Conservation (phyloP, 1,140 invertebrate species). For the Subanguina moxae region DNA sequence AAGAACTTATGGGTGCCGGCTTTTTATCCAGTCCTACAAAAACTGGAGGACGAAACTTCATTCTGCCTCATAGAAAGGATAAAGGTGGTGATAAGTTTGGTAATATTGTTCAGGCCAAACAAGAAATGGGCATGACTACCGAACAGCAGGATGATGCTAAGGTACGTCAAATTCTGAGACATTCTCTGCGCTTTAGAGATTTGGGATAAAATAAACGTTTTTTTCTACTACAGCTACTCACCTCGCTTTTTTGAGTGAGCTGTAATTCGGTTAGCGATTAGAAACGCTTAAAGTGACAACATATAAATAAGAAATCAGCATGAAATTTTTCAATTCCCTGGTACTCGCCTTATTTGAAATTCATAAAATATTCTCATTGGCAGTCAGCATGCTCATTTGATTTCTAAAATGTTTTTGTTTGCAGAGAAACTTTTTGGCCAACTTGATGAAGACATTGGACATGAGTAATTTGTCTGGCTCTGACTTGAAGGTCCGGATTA, state of each 20-base stretch:
- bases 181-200: too few relatives aligned
- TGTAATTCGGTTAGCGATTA: too few relatives aligned
- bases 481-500: conserved; percentile 57
- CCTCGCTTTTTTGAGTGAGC: too few relatives aligned
- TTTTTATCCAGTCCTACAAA: conserved; percentile 14
- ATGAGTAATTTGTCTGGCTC: conserved; percentile 44
- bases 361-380: too few relatives aligned
- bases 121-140: conserved; percentile 55
- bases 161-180: conserved; percentile 17
- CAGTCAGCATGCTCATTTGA: too few relatives aligned
- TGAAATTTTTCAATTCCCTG: too few relatives aligned
- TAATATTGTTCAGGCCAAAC: conserved; percentile 57
- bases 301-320: too few relatives aligned
- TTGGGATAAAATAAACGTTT: too few relatives aligned
- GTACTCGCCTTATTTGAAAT: too few relatives aligned
- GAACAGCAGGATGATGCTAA: conserved; percentile 57
- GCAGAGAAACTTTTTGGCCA: conserved; percentile 37
- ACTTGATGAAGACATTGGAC: conserved; percentile 46
- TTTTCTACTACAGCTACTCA: too few relatives aligned
- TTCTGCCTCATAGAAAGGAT: conserved; percentile 54
- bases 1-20: conserved; percentile 36
- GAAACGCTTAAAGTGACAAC: too few relatives aligned
- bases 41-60: conserved; percentile 54
- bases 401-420: conserved; percentile 2
- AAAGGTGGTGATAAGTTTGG: conserved; percentile 53